A percentile compares a stretch with the other conserved stretches of the same genome.
Conservation (phyloP, 2,888 invertebrate genomes). For the Tipula helvola region DNA sequence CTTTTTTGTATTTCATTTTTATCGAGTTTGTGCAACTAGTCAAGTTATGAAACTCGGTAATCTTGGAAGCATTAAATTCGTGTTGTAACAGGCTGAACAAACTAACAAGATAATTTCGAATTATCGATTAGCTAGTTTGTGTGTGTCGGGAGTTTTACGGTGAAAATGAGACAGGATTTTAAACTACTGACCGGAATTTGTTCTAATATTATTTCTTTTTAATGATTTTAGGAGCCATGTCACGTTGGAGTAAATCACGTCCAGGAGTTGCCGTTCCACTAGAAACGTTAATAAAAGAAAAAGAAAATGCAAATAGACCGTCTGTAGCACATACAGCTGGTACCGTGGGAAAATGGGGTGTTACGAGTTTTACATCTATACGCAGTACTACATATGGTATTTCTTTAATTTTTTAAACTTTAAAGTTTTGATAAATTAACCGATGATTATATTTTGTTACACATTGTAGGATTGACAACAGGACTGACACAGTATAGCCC, state of each 20-base stretch:
- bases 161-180: too few relatives aligned
- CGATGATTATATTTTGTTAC: neutral
- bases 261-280: slow-evolving; percentile 49
- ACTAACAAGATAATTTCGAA: too few relatives aligned
- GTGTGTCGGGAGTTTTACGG: too few relatives aligned
- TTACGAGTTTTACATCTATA: slow-evolving; percentile 84
- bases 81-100: too few relatives aligned
- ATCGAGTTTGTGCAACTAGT: too few relatives aligned
- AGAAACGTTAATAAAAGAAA: slow-evolving; percentile 51
- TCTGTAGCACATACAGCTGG: slow-evolving; percentile 82
- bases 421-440: neutral
- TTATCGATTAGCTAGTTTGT: too few relatives aligned
- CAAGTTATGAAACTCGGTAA: too few relatives aligned
- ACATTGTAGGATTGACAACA: slow-evolving; percentile 6
- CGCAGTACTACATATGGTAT: slow-evolving; percentile 36
- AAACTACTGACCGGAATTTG: too few relatives aligned
- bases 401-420: neutral
- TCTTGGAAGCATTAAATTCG: too few relatives aligned
- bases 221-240: slow-evolving; percentile 32
- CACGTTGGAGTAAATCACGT: slow-evolving; percentile 50
- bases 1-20: too few relatives aligned
- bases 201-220: neutral
- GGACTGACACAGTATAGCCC: slow-evolving; percentile 12
- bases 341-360: slow-evolving; percentile 88
- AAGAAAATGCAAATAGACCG: slow-evolving; percentile 72